Conservation (phyloP, 35 echinoderm and acorn worm species). For the Stichopus chloronotus region DNA sequence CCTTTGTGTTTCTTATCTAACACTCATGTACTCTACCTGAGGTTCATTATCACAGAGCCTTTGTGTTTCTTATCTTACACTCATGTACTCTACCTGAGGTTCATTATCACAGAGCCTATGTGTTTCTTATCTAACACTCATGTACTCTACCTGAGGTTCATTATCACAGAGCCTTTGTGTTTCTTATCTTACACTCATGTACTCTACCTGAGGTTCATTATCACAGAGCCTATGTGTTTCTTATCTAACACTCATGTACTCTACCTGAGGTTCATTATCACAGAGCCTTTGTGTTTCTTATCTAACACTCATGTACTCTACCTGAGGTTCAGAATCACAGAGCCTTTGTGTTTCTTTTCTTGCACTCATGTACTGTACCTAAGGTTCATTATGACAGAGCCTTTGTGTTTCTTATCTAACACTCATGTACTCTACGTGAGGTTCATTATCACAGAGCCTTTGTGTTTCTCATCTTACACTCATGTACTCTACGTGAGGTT, state of each 20-base stretch:
- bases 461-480: not conserved
- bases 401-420: not conserved
- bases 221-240: constrained; percentile 38
- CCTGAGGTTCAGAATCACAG: constrained; percentile 81
- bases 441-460: constrained; percentile 65
- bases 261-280: constrained; percentile 83
- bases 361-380: constrained; percentile 62
- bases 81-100: constrained; percentile 75
- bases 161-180: constrained; percentile 54
- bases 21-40: constrained; percentile 67
- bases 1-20: not conserved
- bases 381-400: constrained; percentile 70
- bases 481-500: constrained; percentile 77
- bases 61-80: not conserved
- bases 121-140: not conserved
- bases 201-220: constrained; percentile 81
- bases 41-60: constrained; percentile 65
- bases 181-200: not conserved
- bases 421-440: constrained; percentile 67
- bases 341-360: not conserved
- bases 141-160: constrained; percentile 77
- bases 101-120: constrained; percentile 58
- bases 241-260: not conserved
- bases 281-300: constrained; percentile 14
- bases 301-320: constrained; percentile 30